Base-by-base conservation (phyloP, 2,888 invertebrate species). In the Spicauda simplicius region DNA sequence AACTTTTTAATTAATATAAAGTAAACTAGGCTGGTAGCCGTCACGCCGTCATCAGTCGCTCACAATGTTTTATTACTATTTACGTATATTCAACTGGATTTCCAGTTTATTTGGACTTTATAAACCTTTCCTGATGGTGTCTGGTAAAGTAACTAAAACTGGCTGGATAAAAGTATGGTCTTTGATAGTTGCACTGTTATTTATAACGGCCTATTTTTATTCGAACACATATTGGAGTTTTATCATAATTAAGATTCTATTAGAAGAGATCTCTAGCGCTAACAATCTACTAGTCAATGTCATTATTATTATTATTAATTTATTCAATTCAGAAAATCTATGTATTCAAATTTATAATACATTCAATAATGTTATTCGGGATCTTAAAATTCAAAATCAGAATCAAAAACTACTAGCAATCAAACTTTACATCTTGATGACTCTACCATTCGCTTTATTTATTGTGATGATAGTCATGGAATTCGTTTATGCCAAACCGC, bases 351-450 rank as follows among this genome's bases (percentile, higher is more conserved):
- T 82, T 10, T 85, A 84, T 59, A 61, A 72, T 55, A 73, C 69
- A 14, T 63, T 80, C 8, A 70, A 75, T 14, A 74, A 64, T 25
- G 71, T 77, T 7, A 59, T 80, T 58, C 19, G 18, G 8, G 68
- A 68, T 19, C 71, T 84, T 5, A 74, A 77, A 69, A 48, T 85
- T 7, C 70, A 48, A 20, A 67, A 76, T 0, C 64, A 41, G n/a
- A 76, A 68, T 54, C 45, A 76, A 11, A 80, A 75, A 71, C 72
- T 74, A 70, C 73, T 86, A 41, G 74, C 76, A 0, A 45, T 76
- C 0, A 87, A 87, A 69, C 68, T 86, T n/a, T 79, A 79, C 58
- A 45, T 79, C 2, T 83, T 80, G 80, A 75, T 81, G 63, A 71
- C 64, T 6, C 55, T 77, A 16, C 70, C 77, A 0, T 67, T 71